Base-by-base conservation (phyloP, 1,140 invertebrate species). In the Hyphantria cunea region DNA sequence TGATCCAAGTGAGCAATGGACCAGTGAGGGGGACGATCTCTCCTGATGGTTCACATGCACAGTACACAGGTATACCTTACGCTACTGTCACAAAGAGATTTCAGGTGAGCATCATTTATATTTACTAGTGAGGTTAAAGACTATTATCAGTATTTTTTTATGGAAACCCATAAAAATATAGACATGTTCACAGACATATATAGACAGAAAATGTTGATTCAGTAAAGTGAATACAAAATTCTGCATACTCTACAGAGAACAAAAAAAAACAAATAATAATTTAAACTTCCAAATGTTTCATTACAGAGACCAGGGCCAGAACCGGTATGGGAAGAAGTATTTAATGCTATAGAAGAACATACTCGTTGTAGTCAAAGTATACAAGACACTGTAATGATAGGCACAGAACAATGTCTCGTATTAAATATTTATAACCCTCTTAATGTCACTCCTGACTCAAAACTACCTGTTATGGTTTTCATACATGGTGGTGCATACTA, bases 401-500 rank as follows among this genome's bases (percentile, higher is more conserved):
- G 91, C 6, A 64, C 74, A 66, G 80, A 85, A 62, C 81, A 91
- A 45, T 92, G 91, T 64, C 63, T 92, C 5, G 66, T 66, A 6
- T 62, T 84, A 0, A 92, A 92, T 62, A 76, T 92, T 5, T 92
- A 86, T 48, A 89, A 86, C 0, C 91, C 91, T 5, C 66, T 90
- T 11, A 48, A 91, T 39, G 60, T 59, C 12, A 6, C 42, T 7
- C 17, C 56, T 32, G 51, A 51, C 3, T 63, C 61, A 6, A 47
- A 55, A 32, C 66, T 83, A 39, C 91, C 92, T 0, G 92, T 93
- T 0, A 90, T 93, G 89, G 81, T 92, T 0, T 92, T 77, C 60
- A 88, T 95, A 8, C 94, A 95, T 72, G 94, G 93, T 6, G 94
- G 95, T 48, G 92, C 89, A 7, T 94, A 93, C 56, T 83, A 80